A percentile compares a stretch with the other conserved stretches of the same genome.
Evolutionary conservation across 2,888 invertebrate genomes (phyloP).

Genomic region (Muscina levida): DNA sequence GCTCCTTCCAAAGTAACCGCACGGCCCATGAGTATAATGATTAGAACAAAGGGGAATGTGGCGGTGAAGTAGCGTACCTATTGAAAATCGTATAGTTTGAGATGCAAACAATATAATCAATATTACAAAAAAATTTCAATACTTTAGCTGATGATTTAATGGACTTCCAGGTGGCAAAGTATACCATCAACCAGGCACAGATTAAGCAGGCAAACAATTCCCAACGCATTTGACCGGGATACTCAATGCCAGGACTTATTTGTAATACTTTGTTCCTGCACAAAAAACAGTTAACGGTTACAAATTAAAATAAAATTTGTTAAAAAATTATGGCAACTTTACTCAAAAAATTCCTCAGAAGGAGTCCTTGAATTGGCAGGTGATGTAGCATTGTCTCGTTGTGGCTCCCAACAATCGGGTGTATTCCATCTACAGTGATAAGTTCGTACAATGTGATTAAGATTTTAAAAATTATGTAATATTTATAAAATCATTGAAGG

Average conservation of each 20-base stretch:
- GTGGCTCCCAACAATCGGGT: slow-evolving; percentile 89
- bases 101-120: not conserved
- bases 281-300: slow-evolving; percentile 24
- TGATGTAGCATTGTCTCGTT: slow-evolving; percentile 83
- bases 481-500: no score
- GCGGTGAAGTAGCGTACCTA: slow-evolving; percentile 95
- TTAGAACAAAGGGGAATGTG: slow-evolving; percentile 93
- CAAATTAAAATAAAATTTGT: slow-evolving; percentile 70
- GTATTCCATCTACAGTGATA: slow-evolving; percentile 84
- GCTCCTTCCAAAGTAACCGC: slow-evolving; percentile 95
- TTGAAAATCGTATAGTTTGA: not conserved
- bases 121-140: no score
- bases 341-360: slow-evolving; percentile 96
- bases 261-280: slow-evolving; percentile 90
- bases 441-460: not conserved
- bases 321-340: slow-evolving; percentile 74
- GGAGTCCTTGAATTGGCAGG: slow-evolving; percentile 89
- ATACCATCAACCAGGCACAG: slow-evolving; percentile 95
- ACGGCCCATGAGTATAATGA: slow-evolving; percentile 91
- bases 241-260: slow-evolving; percentile 91
- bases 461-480: no score
- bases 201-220: slow-evolving; percentile 93
- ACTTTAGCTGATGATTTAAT: slow-evolving; percentile 94
- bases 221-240: slow-evolving; percentile 90
- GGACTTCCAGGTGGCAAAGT: slow-evolving; percentile 98